Evolutionary conservation across 2,888 invertebrate genomes (phyloP), one percentile per base, ranked within the genome.

Genomic region (Lithosia quadra): DNA sequence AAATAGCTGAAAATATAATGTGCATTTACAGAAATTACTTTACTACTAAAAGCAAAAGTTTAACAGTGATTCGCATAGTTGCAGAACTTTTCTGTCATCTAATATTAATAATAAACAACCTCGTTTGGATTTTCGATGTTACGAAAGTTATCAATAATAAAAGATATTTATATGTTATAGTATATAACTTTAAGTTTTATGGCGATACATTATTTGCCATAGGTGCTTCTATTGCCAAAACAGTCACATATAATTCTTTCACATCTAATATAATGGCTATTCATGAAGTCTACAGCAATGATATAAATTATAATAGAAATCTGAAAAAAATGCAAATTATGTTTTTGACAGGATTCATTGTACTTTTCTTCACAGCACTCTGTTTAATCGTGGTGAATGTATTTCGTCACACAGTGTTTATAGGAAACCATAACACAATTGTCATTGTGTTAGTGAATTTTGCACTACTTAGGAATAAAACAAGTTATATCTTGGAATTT

Each of bases 21-120:
- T 64, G 55, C n/a, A 57, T 64, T 56, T 55, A 34, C 34, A 63
- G 55, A 55, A 63, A 49, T 24, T 62, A 62, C 18, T 9, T 18
- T 21, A 18, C n/a, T 36, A 63, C 22, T 7, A 55, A 18, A 21
- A 34, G 21, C 4, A 63, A 63, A 56, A 11, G 0, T 7, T 15
- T 63, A 13, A 56, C 56, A 36, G 18, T 64, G 24, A 22, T 21
- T 36, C 63, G 39, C 1, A 39, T 64, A 15, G 24, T 36, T 18
- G 5, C 39, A 7, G 36, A 36, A 56, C 2, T 36, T 11, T n/a
- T 34, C 9, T 11, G 34, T 21, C 21, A 60, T 34, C 22, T 56
- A 13, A 10, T 24, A 56, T 18, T 5, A 43, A 1, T 43, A 15
- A 43, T 43, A 43, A 43, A 55, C n/a, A 55, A 21, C 55, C 8